Evolutionary conservation across 2,113 vertebrate species (phyloP).

Genomic region (Phrynocephalus versicolor): DNA sequence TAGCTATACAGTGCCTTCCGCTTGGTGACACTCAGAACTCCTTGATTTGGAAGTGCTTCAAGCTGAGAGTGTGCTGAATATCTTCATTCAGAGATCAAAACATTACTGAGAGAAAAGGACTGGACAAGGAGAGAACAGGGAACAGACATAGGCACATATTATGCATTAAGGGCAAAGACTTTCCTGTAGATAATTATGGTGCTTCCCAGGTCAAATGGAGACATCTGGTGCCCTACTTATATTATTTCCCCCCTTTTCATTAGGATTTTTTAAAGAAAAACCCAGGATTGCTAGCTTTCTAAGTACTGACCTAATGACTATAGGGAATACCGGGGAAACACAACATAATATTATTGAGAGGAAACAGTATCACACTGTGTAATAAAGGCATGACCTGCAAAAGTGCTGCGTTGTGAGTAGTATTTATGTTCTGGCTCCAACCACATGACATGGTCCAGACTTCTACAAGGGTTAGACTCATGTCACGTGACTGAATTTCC

Average conservation of each 20-base stretch:
- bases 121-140: background rate
- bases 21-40: background rate
- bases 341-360: slow-evolving; percentile 7
- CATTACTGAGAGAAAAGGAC: background rate
- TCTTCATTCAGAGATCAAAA: background rate
- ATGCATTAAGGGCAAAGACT: background rate
- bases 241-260: slow-evolving; percentile 13
- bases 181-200: slow-evolving; percentile 16
- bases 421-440: slow-evolving; percentile 7
- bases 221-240: slow-evolving; percentile 17
- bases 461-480: background rate
- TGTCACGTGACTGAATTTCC: slow-evolving; percentile 13
- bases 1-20: background rate
- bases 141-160: background rate
- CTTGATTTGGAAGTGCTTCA: background rate
- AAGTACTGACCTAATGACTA: slow-evolving; percentile 11
- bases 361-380: background rate
- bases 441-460: slow-evolving; percentile 7
- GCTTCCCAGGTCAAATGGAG: slow-evolving; percentile 4
- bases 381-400: slow-evolving; percentile 17
- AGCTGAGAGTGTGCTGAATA: background rate
- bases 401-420: background rate
- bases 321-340: slow-evolving; percentile 10
- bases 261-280: slow-evolving; percentile 8
- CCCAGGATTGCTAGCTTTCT: slow-evolving; percentile 4